These are phyloP conservation scores for Stictonetta naevosa DNA, from an alignment of 2,113 vertebrate species.

Conservation along the genomic window DNA sequence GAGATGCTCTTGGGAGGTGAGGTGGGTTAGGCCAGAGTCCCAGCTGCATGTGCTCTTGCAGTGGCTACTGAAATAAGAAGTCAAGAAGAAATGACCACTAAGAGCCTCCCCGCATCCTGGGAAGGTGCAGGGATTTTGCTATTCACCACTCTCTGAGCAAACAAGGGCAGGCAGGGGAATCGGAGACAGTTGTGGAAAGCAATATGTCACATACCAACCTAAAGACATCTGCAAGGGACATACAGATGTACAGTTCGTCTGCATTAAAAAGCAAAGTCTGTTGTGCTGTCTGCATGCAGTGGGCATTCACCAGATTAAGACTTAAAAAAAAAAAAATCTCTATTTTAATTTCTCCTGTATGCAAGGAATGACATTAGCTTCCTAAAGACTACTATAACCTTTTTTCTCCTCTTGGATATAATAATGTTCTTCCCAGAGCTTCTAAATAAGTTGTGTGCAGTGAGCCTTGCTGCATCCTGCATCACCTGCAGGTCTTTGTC, in stretches of 20 bases:
- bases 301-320: neutral
- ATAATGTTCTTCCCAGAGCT: neutral
- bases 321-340: neutral
- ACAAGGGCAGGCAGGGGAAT: neutral
- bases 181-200: neutral
- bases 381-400: neutral
- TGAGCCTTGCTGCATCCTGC: neutral
- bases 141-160: neutral
- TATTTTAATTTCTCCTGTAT: no score
- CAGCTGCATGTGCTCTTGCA: neutral
- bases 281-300: neutral
- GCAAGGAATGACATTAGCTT: neutral
- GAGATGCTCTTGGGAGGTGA: neutral
- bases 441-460: accelerated
- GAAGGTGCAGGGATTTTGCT: neutral
- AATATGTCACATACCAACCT: neutral
- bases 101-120: neutral
- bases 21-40: neutral
- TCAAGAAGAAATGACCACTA: neutral
- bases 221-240: neutral
- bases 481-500: neutral
- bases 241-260: accelerated
- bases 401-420: neutral
- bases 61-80: neutral
- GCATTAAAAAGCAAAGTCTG: neutral